Evolutionary conservation across 2,888 invertebrate genomes (phyloP), one percentile per base, ranked within the genome.

Genomic region (Melanostoma mellinum): DNA sequence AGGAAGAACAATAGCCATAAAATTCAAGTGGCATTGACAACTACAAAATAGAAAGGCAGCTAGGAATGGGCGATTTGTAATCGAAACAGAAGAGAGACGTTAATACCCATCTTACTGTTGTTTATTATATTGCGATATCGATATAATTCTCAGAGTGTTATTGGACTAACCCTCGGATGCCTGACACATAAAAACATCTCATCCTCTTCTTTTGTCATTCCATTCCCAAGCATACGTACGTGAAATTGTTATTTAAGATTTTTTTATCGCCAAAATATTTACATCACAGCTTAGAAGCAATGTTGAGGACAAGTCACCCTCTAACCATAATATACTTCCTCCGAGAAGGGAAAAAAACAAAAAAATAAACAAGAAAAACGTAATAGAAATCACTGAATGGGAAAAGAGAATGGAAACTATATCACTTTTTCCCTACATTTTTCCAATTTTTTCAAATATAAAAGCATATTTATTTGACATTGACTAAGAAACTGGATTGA

Each of bases 161-260:
- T 76, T 69, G 61, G 61, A 69, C 69, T 61, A 61, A 69, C 69
- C 69, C 76, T 56, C 55, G 40, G 48, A 61, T 69, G 60, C 69
- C 69, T 55, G 42, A 53, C 69, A 61, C 60, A 68, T 52, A 69
- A 60, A 76, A 61, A 69, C 20, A 53, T 38, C 46, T 33, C 40
- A 53, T 33, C 55, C 69, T 35, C 48, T n/a, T 60, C n/a, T 36
- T 42, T 35, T 48, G 9, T 10, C 40, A 50, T 30, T 10, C 8
- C 35, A 33, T 42, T 53, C 9, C 53, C 38, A 69, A 20, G 20
- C 20, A 20, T 20, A 35, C 35, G 40, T 53, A 75, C 68, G 61
- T 56, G 61, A 61, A 76, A 61, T 76, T 69, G 76, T 69, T 76
- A 76, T 76, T 63, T 71, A 71, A 71, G 77, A 55, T 71, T 71